Evolutionary conservation across 2,113 vertebrate species (phyloP), one percentile per base, ranked within the genome.

Genomic region (Chascanopsetta lugubris): DNA sequence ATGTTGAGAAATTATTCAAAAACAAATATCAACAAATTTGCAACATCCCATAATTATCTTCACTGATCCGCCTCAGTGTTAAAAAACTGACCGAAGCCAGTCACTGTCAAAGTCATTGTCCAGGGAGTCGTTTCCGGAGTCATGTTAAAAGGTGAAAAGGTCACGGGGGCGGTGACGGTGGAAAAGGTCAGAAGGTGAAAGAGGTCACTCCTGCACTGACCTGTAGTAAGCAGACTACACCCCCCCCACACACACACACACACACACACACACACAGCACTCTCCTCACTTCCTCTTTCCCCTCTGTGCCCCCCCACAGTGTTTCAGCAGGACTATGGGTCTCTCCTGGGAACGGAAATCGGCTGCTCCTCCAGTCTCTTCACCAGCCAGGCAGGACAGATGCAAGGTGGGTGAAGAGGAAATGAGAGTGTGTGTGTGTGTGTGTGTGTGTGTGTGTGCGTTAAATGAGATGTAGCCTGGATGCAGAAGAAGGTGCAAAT

Each of bases 281-380:
- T 30, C 5, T 30, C 29, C 29, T 30, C 29, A 30, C 29, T 5
- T 30, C 29, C 8, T 8, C 48, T 5, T 47, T 59, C 64, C 48
- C 70, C 40, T 79, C 48, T 82, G 40, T 38, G 17, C 40, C 84
- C 75, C 38, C n/a, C n/a, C n/a, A n/a, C 86, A 93, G 91, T 93
- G 84, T 93, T 93, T 83, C 93, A 93, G 86, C 92, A 93, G 85
- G 92, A 93, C 85, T 93, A 93, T 66, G 91, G 93, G 29, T 91
- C 93, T 76, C 90, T 93, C 76, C 84, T 93, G 84, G 92, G 93
- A 72, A 91, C 93, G 40, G 93, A 93, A 82, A 93, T 93, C 65
- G 91, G 92, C 84, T 93, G 92, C 85, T 92, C 92, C 79, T 93
- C 93, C 61, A 89, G 92, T 74, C 91, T 93, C 83, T 93, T 93